Evolutionary conservation across 2,113 vertebrate genomes (phyloP).

Genomic region (Helogale parvula): DNA sequence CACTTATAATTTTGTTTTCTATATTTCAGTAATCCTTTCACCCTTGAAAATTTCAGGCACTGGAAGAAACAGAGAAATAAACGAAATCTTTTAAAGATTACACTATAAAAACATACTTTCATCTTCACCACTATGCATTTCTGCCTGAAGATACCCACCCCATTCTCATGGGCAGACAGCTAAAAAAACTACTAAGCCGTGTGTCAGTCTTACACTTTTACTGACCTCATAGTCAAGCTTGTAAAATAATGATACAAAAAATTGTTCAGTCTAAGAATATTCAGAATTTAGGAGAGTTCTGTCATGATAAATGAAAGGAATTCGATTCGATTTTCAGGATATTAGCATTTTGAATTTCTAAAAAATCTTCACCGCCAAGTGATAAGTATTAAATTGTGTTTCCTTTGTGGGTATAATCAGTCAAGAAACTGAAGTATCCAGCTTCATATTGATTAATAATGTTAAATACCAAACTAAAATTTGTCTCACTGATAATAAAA

Average conservation of each 20-base stretch:
- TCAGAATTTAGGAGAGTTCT: neutral
- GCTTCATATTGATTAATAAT: neutral
- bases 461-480: constrained; percentile 2
- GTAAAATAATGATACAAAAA: neutral
- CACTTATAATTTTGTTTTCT: constrained; percentile 13
- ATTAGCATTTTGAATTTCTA: neutral
- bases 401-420: neutral
- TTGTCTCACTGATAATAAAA: neutral
- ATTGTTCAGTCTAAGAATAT: neutral
- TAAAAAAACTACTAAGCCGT: neutral
- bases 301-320: neutral
- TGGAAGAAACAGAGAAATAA: constrained; percentile 14
- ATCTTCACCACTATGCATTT: neutral
- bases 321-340: neutral
- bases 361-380: neutral
- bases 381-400: neutral
- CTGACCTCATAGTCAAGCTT: neutral
- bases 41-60: constrained; percentile 11
- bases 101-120: neutral
- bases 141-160: neutral
- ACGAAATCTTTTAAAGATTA: neutral
- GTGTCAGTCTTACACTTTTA: neutral
- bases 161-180: neutral
- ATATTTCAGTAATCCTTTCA: constrained; percentile 10
- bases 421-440: neutral